Evolutionary conservation across 2,888 invertebrate species (phyloP), one percentile per base, ranked within the genome.

Genomic region (Dilophus febrilis): DNA sequence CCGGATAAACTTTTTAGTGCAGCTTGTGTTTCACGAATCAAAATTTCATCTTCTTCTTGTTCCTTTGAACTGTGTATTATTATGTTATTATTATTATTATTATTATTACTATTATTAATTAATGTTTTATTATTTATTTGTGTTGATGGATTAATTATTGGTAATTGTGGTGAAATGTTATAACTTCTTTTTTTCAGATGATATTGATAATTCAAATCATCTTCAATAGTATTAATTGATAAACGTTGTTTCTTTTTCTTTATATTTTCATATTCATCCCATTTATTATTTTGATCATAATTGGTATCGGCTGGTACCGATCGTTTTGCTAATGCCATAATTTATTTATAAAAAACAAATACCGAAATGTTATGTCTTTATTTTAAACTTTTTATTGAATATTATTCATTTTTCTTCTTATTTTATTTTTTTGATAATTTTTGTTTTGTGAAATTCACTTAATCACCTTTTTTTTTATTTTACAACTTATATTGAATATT

Each of bases 11-110:
- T 82, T 57, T 84, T 83, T 26, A 90, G 60, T 0, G 87, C 87
- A 2, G 84, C 84, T 57, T 88, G 87, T 3, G 90, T 87, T 59
- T 90, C 88, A 38, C 84, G 69, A 45, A 90, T 84, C 40, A 86
- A 68, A 1, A 77, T 79, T 57, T 88, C 88, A 53, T 86, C 82
- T 50, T 84, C 83, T 50, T 84, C 83, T 50, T 77, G 77, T 32
- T 64, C 64, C 39, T 64, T 64, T 22, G 64, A 43, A 41, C 40
- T 41, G 17, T 45, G 31, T 46, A 48, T 44, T 30, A 13, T 30
- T 12, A 13, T 31, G 22, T 30, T 34, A n/a, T 14, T 8, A 6
- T 22, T 4, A 39, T 40, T 43, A 26, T 27, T 13, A 26, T 28
- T 35, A 28, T 18, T 29, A 43, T 44, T 42, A 37, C 38, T 18